Evolutionary conservation across 2,113 vertebrate genomes (phyloP), one percentile per base, ranked within the genome.

Genomic region (Corythornis cristatus): DNA sequence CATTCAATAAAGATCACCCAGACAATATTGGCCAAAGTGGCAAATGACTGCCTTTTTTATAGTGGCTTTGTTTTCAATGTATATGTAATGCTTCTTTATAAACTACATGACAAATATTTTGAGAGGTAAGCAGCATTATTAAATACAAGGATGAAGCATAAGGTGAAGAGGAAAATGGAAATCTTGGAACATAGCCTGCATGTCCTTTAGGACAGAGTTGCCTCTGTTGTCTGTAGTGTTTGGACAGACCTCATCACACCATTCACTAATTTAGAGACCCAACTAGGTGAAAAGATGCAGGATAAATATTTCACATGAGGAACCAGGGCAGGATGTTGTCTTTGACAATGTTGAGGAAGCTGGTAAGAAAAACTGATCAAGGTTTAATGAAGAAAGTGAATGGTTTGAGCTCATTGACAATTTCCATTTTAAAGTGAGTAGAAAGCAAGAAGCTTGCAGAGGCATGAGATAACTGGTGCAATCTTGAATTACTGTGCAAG

Each of bases 1-100:
- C n/a, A 21, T 74, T 95, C 71, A 96, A 95, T 96, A 96, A 96
- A 96, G 88, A 86, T 64, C 68, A 95, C 60, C 37, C 56, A 62
- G 68, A 72, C 51, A 74, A 58, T 65, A 35, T 2, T 79, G 76
- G 54, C 78, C 67, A 53, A 93, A 93, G 62, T 20, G 82, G 28
- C 33, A 74, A 90, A 89, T 53, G 0, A 83, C 56, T 91, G 3
- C 12, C 17, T 80, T 12, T 61, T 22, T 15, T 57, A 17, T n/a
- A 50, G 29, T 71, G 15, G 7, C 26, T 96, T 94, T 80, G 14
- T 51, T 94, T 91, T 50, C 42, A 43, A 2, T 74, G 22, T 68
- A 45, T 78, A 31, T 5, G 9, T n/a, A 45, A 62, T 28, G 31
- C n/a, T 76, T 20, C 37, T 91, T 85, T 62, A 56, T 46, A 61